Conservation (phyloP, 2,797 vertebrate genomes). For the Clangula hyemalis region DNA sequence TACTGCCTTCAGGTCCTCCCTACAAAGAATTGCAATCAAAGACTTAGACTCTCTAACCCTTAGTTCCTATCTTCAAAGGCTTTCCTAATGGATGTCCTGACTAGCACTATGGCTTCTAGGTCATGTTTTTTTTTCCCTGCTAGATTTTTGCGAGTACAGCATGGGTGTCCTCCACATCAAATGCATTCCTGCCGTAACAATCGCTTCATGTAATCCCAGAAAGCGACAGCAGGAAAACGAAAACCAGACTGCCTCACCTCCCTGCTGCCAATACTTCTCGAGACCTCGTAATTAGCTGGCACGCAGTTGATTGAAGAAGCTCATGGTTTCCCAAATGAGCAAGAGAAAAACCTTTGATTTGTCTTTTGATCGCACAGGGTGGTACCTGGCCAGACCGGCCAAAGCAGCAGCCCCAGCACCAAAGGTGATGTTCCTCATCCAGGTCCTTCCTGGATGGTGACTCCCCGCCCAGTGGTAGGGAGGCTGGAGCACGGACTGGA, state of each 20-base stretch:
- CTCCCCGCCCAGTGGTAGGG: not conserved
- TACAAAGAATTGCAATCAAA: conserved; percentile 49
- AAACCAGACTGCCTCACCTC: not conserved
- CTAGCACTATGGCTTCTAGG: conserved; percentile 6
- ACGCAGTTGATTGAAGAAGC: not conserved
- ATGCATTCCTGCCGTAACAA: conserved; percentile 19
- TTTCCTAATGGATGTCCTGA: conserved; percentile 44
- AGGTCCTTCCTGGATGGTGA: not conserved
- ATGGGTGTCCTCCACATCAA: conserved; percentile 33
- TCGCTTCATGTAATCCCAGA: not conserved
- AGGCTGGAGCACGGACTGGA: not conserved
- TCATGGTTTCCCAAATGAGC: not conserved
- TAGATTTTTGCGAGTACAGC: not conserved
- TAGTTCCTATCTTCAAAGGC: conserved; percentile 62
- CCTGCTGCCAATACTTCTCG: not conserved
- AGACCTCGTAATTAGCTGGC: not conserved
- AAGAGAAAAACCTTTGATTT: not conserved
- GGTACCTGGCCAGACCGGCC: not conserved
- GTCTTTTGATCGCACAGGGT: not conserved
- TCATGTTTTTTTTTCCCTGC: not conserved
- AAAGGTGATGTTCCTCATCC: not conserved
- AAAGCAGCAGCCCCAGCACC: not conserved
- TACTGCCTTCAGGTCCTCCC: conserved; percentile 42
- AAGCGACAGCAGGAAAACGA: conserved; percentile 8
- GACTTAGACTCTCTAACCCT: conserved; percentile 27